phyloP scores from a whole-genome alignment of 2,888 invertebrate genomes.

The Nephrotoma flavescens region DNA sequence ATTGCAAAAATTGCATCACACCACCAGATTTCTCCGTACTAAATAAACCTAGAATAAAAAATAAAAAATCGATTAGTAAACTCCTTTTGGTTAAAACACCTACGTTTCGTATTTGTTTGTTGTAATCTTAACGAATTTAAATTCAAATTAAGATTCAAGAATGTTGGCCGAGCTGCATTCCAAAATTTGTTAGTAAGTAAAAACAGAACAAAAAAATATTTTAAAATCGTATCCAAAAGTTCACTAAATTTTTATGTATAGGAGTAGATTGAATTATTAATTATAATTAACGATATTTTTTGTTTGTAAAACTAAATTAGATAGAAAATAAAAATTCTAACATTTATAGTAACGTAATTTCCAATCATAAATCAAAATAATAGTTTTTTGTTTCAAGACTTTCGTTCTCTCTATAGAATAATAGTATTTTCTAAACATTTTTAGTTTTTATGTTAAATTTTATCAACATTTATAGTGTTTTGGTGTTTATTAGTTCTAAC shows the following conservation, averaged over 20 bases:
- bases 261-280: background rate
- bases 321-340: background rate
- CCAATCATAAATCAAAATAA: background rate
- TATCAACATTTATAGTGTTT: background rate
- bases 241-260: background rate
- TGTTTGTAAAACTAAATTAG: background rate
- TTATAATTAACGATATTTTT: background rate
- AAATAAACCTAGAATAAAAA: background rate
- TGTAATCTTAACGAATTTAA: slow-evolving; percentile 81
- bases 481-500: background rate
- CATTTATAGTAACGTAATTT: background rate
- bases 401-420: background rate
- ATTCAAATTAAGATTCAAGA: slow-evolving; percentile 94
- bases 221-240: background rate
- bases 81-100: slow-evolving; percentile 32
- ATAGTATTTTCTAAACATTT: background rate
- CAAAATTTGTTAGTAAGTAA: slow-evolving; percentile 1
- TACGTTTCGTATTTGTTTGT: slow-evolving; percentile 72
- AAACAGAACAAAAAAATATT: background rate
- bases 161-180: slow-evolving; percentile 86
- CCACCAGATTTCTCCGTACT: background rate
- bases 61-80: background rate
- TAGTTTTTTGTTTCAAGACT: background rate
- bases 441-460: background rate
- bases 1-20: background rate